These are phyloP conservation scores for Salarias fasciatus DNA, from an alignment of 2,797 vertebrate species.

Conservation along the genomic window DNA sequence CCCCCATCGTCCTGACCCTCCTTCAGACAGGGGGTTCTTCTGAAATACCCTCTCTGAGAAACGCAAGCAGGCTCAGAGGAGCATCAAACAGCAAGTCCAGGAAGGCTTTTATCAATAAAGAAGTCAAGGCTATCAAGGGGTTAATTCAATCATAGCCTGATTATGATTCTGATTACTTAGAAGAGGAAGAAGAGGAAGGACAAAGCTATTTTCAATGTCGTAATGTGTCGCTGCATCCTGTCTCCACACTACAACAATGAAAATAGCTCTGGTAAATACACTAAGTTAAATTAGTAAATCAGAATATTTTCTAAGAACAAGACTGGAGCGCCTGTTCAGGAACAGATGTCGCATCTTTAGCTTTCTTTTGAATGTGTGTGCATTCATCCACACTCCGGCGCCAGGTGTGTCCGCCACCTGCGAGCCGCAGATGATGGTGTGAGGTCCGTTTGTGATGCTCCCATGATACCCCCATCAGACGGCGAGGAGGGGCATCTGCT, in stretches of 20 bases:
- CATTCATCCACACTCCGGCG: conserved; percentile 5
- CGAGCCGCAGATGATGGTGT: conserved; percentile 52
- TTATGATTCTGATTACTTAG: too few species aligned
- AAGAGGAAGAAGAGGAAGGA: too few species aligned
- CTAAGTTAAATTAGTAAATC: not conserved
- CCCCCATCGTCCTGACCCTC: conserved; percentile 51
- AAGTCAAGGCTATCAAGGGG: conserved; percentile 22
- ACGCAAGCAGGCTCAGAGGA: conserved; percentile 30
- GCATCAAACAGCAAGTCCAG: conserved; percentile 46
- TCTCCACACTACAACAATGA: too few species aligned
- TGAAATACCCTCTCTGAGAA: conserved; percentile 36
- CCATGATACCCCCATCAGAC: conserved; percentile 67
- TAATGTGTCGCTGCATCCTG: too few species aligned
- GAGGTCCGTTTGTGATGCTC: conserved; percentile 63
- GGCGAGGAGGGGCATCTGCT: conserved; percentile 44
- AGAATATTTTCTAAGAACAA: conserved; percentile 11
- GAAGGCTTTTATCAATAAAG: conserved; percentile 24
- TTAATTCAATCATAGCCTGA: conserved; percentile 5
- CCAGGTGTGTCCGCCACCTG: conserved; percentile 69
- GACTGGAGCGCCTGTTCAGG: not conserved
- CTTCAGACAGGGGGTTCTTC: conserved; percentile 39
- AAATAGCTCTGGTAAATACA: too few species aligned
- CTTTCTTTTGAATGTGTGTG: conserved; percentile 16
- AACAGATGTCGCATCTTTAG: conserved; percentile 1
- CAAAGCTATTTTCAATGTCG: too few species aligned